Conservation (phyloP, 1,140 invertebrate genomes). For the Leptinotarsa texana region DNA sequence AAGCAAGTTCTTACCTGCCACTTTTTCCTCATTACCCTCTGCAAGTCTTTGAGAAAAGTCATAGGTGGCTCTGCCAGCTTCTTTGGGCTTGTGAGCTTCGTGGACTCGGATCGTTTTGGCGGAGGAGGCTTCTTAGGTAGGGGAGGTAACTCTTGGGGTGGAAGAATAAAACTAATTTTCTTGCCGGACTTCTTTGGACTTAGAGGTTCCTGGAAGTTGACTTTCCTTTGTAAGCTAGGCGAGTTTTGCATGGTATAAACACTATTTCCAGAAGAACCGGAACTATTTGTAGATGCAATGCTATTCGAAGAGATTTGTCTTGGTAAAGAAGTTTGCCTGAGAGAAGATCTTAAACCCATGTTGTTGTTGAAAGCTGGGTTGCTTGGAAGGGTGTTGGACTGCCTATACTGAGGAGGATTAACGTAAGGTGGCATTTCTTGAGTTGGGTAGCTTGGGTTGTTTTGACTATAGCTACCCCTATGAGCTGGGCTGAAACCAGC, state of each 20-base stretch:
- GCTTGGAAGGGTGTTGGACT: constrained; percentile 41
- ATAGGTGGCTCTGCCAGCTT: constrained; percentile 77
- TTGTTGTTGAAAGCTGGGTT: constrained; percentile 44
- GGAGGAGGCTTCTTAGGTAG: constrained; percentile 64
- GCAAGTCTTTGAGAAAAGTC: constrained; percentile 84
- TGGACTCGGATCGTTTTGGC: constrained; percentile 73
- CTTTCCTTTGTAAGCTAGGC: constrained; percentile 57
- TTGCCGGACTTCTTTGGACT: constrained; percentile 60
- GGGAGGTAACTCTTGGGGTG: constrained; percentile 58
- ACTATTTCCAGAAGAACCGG: constrained; percentile 40
- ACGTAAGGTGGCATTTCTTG: constrained; percentile 41
- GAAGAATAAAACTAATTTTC: constrained; percentile 62
- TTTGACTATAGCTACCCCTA: constrained; percentile 30
- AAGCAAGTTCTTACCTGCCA: constrained; percentile 66
- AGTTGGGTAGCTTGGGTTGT: constrained; percentile 28
- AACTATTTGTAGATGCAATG: constrained; percentile 47
- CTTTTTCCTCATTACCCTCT: constrained; percentile 90
- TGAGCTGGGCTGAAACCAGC: constrained; percentile 44
- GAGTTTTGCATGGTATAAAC: constrained; percentile 52
- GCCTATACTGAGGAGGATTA: constrained; percentile 47
- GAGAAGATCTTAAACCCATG: constrained; percentile 45
- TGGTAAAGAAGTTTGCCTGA: constrained; percentile 50
- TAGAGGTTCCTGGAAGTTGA: constrained; percentile 59
- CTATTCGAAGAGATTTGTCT: constrained; percentile 50
- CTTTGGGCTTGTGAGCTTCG: constrained; percentile 72